phyloP scores from a whole-genome alignment of 2,888 invertebrate genomes.

The Antitype chi region DNA sequence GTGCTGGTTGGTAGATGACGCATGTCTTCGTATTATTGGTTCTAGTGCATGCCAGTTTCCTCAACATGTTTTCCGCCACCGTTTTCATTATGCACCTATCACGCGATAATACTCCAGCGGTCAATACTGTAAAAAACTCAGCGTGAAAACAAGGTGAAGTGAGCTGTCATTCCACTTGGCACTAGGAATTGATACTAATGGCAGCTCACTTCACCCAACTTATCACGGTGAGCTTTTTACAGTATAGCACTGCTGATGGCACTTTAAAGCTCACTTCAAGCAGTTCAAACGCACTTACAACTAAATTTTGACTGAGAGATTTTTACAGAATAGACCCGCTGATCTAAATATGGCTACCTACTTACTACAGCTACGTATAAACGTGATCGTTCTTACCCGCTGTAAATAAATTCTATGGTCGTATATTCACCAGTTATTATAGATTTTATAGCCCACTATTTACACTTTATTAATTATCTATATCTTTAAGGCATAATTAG shows the following conservation, averaged over 20 bases:
- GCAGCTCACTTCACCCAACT: neutral
- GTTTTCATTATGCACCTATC: neutral
- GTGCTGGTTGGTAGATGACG: too few species aligned
- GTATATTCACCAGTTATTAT: neutral
- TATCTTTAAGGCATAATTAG: slow-evolving; percentile 5
- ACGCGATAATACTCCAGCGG: neutral
- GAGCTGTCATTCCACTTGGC: too few species aligned
- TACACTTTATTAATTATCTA: neutral
- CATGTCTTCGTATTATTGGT: too few species aligned
- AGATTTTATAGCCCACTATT: neutral
- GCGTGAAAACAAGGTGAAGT: neutral
- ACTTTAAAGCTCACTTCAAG: neutral
- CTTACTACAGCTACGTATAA: neutral
- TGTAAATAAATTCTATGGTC: neutral
- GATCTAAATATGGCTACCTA: neutral
- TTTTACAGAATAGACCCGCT: neutral
- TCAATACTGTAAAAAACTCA: neutral
- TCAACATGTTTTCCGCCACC: too few species aligned
- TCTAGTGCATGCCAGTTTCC: too few species aligned
- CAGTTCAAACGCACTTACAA: neutral
- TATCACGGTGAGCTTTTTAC: neutral
- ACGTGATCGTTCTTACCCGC: slow-evolving; percentile 11
- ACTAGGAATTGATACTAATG: neutral
- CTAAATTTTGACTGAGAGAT: neutral
- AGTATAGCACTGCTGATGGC: too few species aligned